Evolutionary conservation across 2,113 vertebrate genomes (phyloP), one percentile per base, ranked within the genome.

Genomic region (Lepus americanus): DNA sequence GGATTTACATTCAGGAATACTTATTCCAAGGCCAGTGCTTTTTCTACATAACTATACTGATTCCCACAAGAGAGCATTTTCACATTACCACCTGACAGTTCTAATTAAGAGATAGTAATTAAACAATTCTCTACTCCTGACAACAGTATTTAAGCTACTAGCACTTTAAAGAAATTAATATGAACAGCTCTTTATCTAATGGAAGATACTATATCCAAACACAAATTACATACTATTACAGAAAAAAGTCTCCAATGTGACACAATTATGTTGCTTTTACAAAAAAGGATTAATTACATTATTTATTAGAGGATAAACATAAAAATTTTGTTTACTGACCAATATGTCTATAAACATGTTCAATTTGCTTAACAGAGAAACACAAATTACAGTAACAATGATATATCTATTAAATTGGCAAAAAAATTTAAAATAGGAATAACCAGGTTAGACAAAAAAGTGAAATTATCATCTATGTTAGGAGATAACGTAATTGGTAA

Each of bases 61-160:
- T 33, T 87, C 94, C 85, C 96, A 79, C 90, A 86, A 95, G 96
- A 95, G 95, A 96, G 83, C 64, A 80, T 95, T 95, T 96, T 76
- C 95, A 92, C 85, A 96, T 93, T 86, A 96, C 94, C 87, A 95
- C 92, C 96, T 97, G 94, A 81, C 96, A 94, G 85, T 72, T 94
- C 92, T 96, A 97, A 97, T 97, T 97, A 97, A 97, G 81, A 96
- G 85, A 91, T 3, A 51, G 88, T 96, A 96, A 97, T 97, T 97
- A 97, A 97, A 97, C 85, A 95, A 77, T 94, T 90, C 91, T 95
- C 92, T 31, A 86, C 90, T 96, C 94, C 31, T 95, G 85, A 95
- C 85, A 96, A 96, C 78, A 96, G 95, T 96, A 96, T 95, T 96
- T 90, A 95, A 97, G 55, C 85, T 94, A 89, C 69, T 82, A 44